Evolutionary conservation across 2,888 invertebrate genomes (phyloP).

Genomic region (Exocentrus adspersus): DNA sequence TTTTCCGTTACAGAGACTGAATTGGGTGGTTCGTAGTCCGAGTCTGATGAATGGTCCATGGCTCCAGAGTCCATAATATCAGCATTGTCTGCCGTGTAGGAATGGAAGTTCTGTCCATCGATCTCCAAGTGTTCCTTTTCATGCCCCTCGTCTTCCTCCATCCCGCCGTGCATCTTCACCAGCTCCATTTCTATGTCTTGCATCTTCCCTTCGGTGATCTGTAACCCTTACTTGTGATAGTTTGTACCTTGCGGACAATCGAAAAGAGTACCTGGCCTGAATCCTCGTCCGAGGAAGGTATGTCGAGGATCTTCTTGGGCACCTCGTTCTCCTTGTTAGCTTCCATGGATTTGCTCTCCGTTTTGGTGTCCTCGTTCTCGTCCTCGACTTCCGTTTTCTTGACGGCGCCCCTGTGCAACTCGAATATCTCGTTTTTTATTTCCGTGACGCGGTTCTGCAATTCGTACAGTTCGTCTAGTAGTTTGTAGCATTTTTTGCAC

Average conservation of each 20-base stretch:
- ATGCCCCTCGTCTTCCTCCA: constrained; percentile 30
- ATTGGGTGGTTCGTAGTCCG: constrained; percentile 55
- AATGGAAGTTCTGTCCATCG: constrained; percentile 41
- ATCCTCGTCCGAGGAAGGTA: constrained; percentile 61
- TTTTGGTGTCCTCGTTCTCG: constrained; percentile 23
- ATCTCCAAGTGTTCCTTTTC: constrained; percentile 36
- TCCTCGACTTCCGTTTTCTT: constrained; percentile 54
- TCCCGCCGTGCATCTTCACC: constrained; percentile 57
- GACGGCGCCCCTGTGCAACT: constrained; percentile 62
- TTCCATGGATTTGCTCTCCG: constrained; percentile 38
- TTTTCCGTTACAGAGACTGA: constrained; percentile 19
- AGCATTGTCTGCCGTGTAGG: constrained; percentile 35
- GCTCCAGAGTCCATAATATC: constrained; percentile 54
- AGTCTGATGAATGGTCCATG: constrained; percentile 57
- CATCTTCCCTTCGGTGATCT: constrained; percentile 41
- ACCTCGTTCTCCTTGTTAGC: constrained; percentile 49
- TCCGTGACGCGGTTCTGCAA: constrained; percentile 66
- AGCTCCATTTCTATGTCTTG: constrained; percentile 61
- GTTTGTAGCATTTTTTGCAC: constrained; percentile 76
- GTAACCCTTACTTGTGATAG: background rate
- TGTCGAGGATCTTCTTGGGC: constrained; percentile 60
- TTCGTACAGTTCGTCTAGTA: constrained; percentile 72
- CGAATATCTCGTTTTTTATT: constrained; percentile 66
- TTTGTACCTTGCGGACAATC: background rate
- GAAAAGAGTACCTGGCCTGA: constrained; percentile 37